Base-by-base conservation (phyloP, 2,888 invertebrate genomes). In the Pediacus dermestoides region DNA sequence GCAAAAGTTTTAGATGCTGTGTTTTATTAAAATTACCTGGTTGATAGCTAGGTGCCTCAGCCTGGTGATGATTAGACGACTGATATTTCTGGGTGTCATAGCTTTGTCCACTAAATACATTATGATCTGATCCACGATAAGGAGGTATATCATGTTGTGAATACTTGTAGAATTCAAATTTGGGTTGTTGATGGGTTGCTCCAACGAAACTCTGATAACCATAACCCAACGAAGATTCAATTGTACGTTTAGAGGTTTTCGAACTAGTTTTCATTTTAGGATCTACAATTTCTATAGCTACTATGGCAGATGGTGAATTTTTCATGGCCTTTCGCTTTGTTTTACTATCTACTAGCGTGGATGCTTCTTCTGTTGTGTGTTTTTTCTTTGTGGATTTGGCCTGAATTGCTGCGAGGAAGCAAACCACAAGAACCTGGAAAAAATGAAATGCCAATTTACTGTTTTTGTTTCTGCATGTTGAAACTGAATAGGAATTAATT, bases 141-240 rank as follows among this genome's bases (percentile, higher is more conserved):
- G 74, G 48, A 2, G 76, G 75, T 42, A 81, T 78, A 52, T 82
- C 78, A 37, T 79, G 72, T 61, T 83, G 82, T 0, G 82, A 82
- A 60, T 83, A 83, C 2, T 82, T 83, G 57, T 82, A 83, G 42
- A 82, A 74, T 72, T 77, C 75, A 52, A 77, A 81, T 56, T 76
- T 80, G 7, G 72, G 71, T 16, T 66, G 66, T 31, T 57, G 28
- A 11, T 28, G 28, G 52, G 39, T 61, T 52, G 75, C 4, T 74
- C 73, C 46, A 68, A 68, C 49, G 77, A 77, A 1, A 72, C 71
- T 46, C 32, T 52, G 52, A 46, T 76, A 78, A 4, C 82, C 83
- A 60, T 82, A 86, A 39, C 87, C 87, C 7, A 87, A 68, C 30
- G 81, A 79, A 1, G 78, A 78, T 47, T 86, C 83, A 8, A 86